Percentiles rank a stretch among this genome's conserved stretches.
Conservation (phyloP, 2,888 invertebrate species). For the Agrochola macilenta region DNA sequence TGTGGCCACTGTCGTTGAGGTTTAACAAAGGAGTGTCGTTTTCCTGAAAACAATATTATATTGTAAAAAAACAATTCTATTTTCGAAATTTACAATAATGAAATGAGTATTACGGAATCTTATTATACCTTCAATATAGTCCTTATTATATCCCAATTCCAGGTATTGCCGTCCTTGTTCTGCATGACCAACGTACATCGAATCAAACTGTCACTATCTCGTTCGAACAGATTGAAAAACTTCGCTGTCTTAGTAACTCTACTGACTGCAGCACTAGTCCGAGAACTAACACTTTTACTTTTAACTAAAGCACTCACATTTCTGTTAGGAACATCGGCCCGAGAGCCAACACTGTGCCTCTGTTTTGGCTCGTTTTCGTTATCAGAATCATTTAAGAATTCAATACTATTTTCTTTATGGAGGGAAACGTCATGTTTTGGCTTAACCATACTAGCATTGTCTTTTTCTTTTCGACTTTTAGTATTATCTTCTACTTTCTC, state of each 20-base stretch:
- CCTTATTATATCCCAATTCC: constrained; percentile 98
- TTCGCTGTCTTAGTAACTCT: constrained; percentile 86
- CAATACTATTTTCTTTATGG: constrained; percentile 82
- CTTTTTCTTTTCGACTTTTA: constrained; percentile 84
- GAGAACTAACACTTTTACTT: constrained; percentile 87
- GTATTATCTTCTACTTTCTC: constrained; percentile 78
- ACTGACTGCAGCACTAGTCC: constrained; percentile 84
- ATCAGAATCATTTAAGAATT: constrained; percentile 85
- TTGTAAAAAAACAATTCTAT: background rate
- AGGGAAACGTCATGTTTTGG: constrained; percentile 75
- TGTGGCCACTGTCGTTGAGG: constrained; percentile 85
- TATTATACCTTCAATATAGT: constrained; percentile 93
- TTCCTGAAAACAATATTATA: constrained; percentile 75
- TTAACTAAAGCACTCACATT: constrained; percentile 87
- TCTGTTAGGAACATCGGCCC: constrained; percentile 84
- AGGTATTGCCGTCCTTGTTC: constrained; percentile 94
- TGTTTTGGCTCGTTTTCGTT: constrained; percentile 84
- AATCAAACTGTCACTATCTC: constrained; percentile 92
- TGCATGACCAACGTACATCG: constrained; percentile 95
- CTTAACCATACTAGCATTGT: constrained; percentile 81
- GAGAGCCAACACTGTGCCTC: constrained; percentile 86
- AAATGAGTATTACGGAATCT: background rate
- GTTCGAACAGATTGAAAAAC: constrained; percentile 90
- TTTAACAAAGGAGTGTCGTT: constrained; percentile 81
- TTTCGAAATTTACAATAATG: constrained; percentile 23